Percentiles rank a stretch among this genome's conserved stretches.
phyloP scores from a whole-genome alignment of 2,797 vertebrate genomes.

The Diplodus sargus region DNA sequence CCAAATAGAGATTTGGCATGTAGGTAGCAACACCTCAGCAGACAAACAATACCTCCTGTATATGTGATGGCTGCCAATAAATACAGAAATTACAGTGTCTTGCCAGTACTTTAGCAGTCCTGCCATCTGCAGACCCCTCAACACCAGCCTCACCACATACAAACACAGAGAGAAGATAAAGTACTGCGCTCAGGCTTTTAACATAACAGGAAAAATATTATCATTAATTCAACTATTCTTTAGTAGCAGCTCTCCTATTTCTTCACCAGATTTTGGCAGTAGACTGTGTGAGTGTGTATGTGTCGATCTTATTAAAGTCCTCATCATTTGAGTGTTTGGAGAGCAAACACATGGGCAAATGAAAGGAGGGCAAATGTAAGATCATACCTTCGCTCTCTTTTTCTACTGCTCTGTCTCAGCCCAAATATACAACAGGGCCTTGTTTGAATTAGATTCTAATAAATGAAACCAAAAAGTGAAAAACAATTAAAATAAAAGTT shows the following conservation, averaged over 20 bases:
- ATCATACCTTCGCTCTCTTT: constrained; percentile 42
- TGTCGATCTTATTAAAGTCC: constrained; percentile 61
- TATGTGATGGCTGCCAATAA: constrained; percentile 42
- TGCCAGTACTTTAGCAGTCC: constrained; percentile 36
- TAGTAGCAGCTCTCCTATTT: constrained; percentile 58
- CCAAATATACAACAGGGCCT: constrained; percentile 63
- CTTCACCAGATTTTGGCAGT: constrained; percentile 41
- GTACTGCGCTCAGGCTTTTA: constrained; percentile 46
- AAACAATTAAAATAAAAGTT: constrained; percentile 57
- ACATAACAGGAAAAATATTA: constrained; percentile 68
- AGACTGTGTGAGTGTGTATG: constrained; percentile 28
- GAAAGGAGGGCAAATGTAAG: constrained; percentile 58
- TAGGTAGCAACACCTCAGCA: constrained; percentile 38
- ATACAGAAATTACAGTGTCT: constrained; percentile 39
- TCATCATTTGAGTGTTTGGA: constrained; percentile 75
- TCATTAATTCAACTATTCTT: constrained; percentile 65
- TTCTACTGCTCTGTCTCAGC: constrained; percentile 31
- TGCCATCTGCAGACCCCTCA: constrained; percentile 47
- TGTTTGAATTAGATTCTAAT: constrained; percentile 67
- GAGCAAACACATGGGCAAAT: constrained; percentile 68
- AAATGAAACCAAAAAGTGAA: constrained; percentile 71
- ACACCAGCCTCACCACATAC: constrained; percentile 20
- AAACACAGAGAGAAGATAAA: constrained; percentile 24
- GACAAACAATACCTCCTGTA: constrained; percentile 42
- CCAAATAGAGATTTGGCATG: constrained; percentile 16